Percentiles rank a stretch among this genome's conserved stretches.
Evolutionary conservation across 2,113 vertebrate species (phyloP).

Genomic region (Pterocles burchelli): DNA sequence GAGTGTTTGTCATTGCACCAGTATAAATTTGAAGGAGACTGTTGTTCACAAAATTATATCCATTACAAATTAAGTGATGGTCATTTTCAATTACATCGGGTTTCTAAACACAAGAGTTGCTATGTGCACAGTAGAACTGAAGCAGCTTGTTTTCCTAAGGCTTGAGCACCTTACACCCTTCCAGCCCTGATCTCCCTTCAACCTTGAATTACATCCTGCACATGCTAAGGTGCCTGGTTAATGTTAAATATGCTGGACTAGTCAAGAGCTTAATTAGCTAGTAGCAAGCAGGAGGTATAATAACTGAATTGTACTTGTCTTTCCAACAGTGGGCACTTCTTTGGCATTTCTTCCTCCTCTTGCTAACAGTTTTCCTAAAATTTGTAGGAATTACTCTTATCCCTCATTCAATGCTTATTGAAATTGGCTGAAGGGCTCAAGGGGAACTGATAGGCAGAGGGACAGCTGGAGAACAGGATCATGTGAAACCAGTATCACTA

Average conservation of each 20-base stretch:
- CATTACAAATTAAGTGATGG: rapidly evolving
- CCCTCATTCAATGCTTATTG: neutral
- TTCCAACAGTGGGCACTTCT: neutral
- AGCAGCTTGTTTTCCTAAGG: neutral
- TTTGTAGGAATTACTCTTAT: neutral
- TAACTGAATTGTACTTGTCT: neutral
- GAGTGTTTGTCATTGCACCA: neutral
- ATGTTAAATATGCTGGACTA: neutral
- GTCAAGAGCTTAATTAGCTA: neutral
- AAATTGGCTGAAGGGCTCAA: neutral
- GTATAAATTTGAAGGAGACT: neutral
- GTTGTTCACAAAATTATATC: neutral
- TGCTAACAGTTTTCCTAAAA: neutral
- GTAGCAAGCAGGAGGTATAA: neutral
- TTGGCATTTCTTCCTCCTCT: neutral
- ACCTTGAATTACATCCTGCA: neutral
- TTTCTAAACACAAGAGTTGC: neutral
- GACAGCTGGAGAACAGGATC: neutral
- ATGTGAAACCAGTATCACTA: neutral
- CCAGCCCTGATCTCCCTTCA: neutral
- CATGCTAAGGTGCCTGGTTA: neutral
- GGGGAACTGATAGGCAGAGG: neutral
- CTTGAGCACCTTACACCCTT: neutral
- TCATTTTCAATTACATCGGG: neutral
- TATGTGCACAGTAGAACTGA: neutral